Evolutionary conservation across 2,113 vertebrate species (phyloP).

Genomic region (Sinocyclocheilus anophthalmus): DNA sequence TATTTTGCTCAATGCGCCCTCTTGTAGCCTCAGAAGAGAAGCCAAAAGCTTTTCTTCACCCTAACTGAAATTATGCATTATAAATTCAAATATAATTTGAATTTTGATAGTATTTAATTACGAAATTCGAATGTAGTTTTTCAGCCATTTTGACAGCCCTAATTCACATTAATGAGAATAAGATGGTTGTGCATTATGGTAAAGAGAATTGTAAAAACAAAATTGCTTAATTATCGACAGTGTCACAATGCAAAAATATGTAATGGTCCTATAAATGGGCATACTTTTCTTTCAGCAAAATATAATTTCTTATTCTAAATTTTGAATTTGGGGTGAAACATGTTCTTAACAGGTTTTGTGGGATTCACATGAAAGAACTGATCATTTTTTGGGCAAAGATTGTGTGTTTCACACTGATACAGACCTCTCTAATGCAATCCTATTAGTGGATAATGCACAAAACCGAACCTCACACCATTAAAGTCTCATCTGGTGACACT

Average conservation of each 20-base stretch:
- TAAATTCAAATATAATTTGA: too few species aligned
- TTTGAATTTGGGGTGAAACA: not conserved
- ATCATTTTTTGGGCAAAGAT: not conserved
- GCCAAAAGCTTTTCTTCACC: too few species aligned
- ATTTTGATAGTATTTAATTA: too few species aligned
- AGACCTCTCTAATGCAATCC: slow-evolving; percentile 30
- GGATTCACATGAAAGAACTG: not conserved
- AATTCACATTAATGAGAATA: not conserved
- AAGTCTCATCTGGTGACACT: slow-evolving; percentile 25
- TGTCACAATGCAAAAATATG: not conserved
- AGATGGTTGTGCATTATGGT: not conserved
- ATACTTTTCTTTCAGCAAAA: not conserved
- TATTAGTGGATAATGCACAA: slow-evolving; percentile 44
- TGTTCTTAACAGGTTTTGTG: not conserved
- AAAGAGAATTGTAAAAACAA: not conserved
- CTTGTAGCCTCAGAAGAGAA: too few species aligned
- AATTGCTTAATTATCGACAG: not conserved
- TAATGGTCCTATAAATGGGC: not conserved
- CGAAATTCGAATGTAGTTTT: too few species aligned
- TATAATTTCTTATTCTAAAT: not conserved
- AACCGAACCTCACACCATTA: slow-evolving; percentile 27
- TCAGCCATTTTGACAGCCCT: too few species aligned
- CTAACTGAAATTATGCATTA: too few species aligned
- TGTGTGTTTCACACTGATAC: not conserved
- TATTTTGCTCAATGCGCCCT: too few species aligned